Evolutionary conservation across 2,888 invertebrate genomes (phyloP), one percentile per base, ranked within the genome.

Genomic region (Ennomos fuscantarius): DNA sequence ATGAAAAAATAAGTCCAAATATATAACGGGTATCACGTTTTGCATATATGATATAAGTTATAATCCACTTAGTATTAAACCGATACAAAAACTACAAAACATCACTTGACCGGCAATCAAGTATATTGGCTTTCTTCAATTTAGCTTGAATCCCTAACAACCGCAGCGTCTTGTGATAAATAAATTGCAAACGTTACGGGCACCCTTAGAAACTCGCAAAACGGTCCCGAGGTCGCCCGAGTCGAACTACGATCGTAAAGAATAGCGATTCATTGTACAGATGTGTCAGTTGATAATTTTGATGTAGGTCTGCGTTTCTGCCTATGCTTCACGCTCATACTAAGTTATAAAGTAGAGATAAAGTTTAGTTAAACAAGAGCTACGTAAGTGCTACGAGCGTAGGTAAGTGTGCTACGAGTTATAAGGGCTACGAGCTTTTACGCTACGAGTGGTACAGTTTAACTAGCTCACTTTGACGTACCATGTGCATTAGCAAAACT

Each of bases 81-180:
- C 48, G 35, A 0, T 24, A 24, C 6, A 55, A 62, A 64, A 63
- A 60, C 54, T 64, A 60, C 55, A 39, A 49, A 58, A 60, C 53
- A 55, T 51, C 56, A 63, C 67, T 70, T 68, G 65, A 63, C 69
- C 63, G 51, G 37, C 63, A 72, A 69, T 71, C 68, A 65, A 44
- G 65, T 59, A 68, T 73, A 73, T 72, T 66, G 71, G 62, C 55
- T 60, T 63, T 63, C 66, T 67, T 70, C 68, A 70, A 75, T 71
- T 69, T 62, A 62, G 70, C 63, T 72, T 60, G 61, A 70, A 71
- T 69, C 57, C 60, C 47, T 61, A 62, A 50, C 51, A 60, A 63
- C 63, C 62, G 12, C 64, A 62, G 8, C 41, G 50, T 59, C 53
- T 63, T 58, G 57, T 49, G 60, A 71, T 72, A 72, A 69, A 73